Evolutionary conservation across 2,113 vertebrate species (phyloP), one percentile per base, ranked within the genome.

Genomic region (Athene noctua): DNA sequence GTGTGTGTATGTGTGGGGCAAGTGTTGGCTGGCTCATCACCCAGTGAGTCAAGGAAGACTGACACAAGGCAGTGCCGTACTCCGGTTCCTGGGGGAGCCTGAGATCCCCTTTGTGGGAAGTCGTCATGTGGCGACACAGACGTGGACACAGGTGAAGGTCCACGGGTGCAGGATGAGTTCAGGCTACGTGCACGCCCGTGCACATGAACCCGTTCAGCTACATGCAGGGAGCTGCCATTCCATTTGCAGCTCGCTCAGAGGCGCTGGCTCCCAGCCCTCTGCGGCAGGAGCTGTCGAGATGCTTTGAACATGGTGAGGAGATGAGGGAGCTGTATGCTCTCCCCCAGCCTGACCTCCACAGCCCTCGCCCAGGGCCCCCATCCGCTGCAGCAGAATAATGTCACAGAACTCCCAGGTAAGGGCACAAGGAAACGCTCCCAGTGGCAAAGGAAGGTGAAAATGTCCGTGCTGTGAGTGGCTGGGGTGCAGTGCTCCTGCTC

Each of bases 401-500:
- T 55, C 67, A 61, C 84, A 68, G 61, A 1, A 0, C 25, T 47
- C 38, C 5, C 5, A 30, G 49, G 38, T n/a, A 46, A 73, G 58
- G 12, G 52, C 18, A 14, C 2, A 1, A 40, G 49, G 42, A n/a
- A 46, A 30, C 0, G 0, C 25, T 89, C 30, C 40, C 10, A 11
- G 54, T 38, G 59, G 29, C 73, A 61, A 65, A 25, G 34, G 21
- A 8, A 25, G 40, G 63, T 29, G 77, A 22, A 34, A 46, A 15
- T 13, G 13, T 25, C 58, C 36, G 27, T 42, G 8, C 26, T 34
- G 32, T 0, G 2, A n/a, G 27, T 2, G 1, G 34, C 61, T 29
- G 23, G 1, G 3, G 36, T 21, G 20, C 47, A 32, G 30, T 5
- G 51, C 75, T 49, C 30, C 6, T 0, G 0, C 27, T 36, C 10